Conservation (phyloP, 2,888 invertebrate species). For the Stenodera caucasica region DNA sequence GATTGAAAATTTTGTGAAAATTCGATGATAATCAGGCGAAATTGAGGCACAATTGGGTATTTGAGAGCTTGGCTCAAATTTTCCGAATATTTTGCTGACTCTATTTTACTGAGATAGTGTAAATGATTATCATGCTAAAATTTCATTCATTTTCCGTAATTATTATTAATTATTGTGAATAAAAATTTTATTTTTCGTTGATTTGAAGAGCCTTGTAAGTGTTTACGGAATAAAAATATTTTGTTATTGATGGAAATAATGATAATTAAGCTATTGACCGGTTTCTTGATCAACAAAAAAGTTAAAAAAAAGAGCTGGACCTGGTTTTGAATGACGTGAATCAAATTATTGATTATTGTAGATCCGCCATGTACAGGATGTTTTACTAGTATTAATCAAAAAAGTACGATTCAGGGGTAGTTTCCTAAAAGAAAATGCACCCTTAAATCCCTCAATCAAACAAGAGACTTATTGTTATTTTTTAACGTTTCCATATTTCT, state of each 20-base stretch:
- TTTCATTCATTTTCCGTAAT: neutral
- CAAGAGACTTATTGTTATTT: too few species aligned
- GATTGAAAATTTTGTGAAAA: neutral
- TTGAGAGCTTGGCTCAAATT: neutral
- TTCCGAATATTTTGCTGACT: neutral
- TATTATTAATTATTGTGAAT: neutral
- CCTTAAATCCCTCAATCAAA: too few species aligned
- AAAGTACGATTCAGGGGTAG: too few species aligned
- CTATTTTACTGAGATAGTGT: neutral
- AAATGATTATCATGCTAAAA: neutral
- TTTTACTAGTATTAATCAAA: too few species aligned
- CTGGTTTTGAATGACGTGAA: too few species aligned
- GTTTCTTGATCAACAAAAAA: too few species aligned
- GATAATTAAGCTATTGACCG: neutral
- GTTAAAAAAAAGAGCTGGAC: too few species aligned
- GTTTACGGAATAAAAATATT: conserved; percentile 1
- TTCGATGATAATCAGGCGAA: neutral
- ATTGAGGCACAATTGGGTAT: neutral
- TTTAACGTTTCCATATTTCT: too few species aligned
- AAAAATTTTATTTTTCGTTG: neutral
- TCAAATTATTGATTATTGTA: too few species aligned
- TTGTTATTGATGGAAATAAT: neutral
- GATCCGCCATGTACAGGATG: too few species aligned
- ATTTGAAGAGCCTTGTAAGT: neutral
- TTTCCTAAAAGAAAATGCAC: too few species aligned